Percentiles rank a stretch among this genome's conserved stretches.
phyloP scores from a whole-genome alignment of 2,888 invertebrate genomes.

The Imbricaverruca yamaguchii region DNA sequence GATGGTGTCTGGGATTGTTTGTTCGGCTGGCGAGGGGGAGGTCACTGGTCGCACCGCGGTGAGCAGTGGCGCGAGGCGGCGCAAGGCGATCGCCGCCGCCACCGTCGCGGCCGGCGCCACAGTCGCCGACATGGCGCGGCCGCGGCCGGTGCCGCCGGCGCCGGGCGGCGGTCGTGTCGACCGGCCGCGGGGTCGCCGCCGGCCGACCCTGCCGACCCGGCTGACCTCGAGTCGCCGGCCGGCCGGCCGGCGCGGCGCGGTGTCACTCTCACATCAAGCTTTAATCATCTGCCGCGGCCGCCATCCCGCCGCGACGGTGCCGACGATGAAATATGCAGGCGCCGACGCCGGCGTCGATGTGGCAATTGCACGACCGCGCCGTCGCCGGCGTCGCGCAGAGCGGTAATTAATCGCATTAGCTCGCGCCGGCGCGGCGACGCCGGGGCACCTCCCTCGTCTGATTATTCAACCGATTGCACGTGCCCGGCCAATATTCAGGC shows the following conservation, averaged over 20 bases:
- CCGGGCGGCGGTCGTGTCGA: not conserved
- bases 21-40: not conserved
- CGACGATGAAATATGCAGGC: constrained; percentile 10
- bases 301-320: not conserved
- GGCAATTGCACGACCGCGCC: not conserved
- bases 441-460: not conserved
- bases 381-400: not conserved
- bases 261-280: constrained; percentile 16
- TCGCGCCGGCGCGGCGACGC: too few relatives aligned
- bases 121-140: not conserved
- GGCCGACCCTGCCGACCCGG: not conserved
- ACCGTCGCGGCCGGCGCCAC: not conserved
- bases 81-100: not conserved
- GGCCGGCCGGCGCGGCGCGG: not conserved
- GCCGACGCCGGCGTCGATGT: not conserved
- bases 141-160: not conserved
- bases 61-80: too few relatives aligned
- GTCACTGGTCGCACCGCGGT: not conserved
- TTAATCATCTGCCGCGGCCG: not conserved
- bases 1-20: constrained; percentile 1
- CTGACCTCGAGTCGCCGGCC: too few relatives aligned
- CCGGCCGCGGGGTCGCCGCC: not conserved
- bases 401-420: constrained; percentile 12
- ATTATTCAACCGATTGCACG: constrained; percentile 1
- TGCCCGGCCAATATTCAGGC: too few relatives aligned